Evolutionary conservation across 2,888 invertebrate species (phyloP).

Genomic region (Himalopsyche japonica): DNA sequence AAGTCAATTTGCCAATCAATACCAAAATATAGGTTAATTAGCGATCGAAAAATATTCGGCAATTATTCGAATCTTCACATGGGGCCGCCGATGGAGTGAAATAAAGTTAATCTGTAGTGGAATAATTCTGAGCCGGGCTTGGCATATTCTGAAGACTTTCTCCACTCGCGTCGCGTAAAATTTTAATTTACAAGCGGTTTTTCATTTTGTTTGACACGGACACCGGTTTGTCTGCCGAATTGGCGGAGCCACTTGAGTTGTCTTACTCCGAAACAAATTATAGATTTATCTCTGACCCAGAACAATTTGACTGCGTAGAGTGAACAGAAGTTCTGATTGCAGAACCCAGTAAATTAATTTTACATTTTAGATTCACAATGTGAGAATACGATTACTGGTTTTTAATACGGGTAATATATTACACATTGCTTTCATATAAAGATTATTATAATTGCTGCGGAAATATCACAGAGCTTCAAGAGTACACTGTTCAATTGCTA

Average conservation of each 20-base stretch:
- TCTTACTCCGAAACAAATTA: no score
- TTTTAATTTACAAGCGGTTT: neutral
- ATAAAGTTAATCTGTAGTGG: neutral
- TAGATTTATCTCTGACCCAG: no score
- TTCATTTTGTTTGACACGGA: neutral
- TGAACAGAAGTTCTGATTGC: no score
- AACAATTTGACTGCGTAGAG: no score
- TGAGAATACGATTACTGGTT: no score
- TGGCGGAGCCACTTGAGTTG: neutral
- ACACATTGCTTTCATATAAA: no score
- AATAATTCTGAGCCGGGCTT: neutral
- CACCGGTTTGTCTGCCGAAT: conserved; percentile 1
- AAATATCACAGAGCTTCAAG: no score
- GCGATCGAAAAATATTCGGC: neutral
- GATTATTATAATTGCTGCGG: no score
- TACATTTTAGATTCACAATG: no score
- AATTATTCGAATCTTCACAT: neutral
- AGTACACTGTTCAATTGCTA: no score
- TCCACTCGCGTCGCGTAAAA: neutral
- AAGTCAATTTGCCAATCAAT: neutral
- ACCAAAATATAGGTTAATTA: neutral
- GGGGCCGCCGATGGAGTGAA: neutral
- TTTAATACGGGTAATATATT: no score
- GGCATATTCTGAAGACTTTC: neutral
- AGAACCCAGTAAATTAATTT: no score